Evolutionary conservation across 2,113 vertebrate genomes (phyloP).

Genomic region (Oreochromis spilurus): DNA sequence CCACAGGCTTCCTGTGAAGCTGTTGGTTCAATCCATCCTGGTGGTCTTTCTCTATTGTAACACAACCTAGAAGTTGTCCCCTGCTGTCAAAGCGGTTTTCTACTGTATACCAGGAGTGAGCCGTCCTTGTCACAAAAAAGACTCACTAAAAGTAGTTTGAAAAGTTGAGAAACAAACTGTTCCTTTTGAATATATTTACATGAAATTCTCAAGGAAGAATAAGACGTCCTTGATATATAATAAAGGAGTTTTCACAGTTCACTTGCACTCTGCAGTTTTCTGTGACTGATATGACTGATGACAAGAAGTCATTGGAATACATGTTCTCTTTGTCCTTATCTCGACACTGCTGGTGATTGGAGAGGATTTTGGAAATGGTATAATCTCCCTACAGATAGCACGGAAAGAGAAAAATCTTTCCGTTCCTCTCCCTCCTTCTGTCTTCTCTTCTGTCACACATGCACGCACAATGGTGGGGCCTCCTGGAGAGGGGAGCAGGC

Average conservation of each 20-base stretch:
- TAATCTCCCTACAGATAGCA: conserved; percentile 1
- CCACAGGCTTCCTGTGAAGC: conserved; percentile 51
- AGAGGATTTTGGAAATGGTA: conserved; percentile 14
- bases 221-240: neutral
- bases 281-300: neutral
- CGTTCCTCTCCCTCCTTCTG: neutral
- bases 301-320: neutral
- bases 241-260: neutral
- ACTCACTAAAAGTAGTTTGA: neutral
- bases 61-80: conserved; percentile 27
- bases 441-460: conserved; percentile 23
- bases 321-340: conserved; percentile 24
- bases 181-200: neutral
- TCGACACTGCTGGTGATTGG: conserved; percentile 8
- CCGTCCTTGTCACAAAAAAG: conserved; percentile 21
- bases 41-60: conserved; percentile 56
- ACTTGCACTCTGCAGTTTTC: neutral
- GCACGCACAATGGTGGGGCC: conserved; percentile 52
- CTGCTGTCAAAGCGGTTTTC: conserved; percentile 27
- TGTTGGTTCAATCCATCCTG: conserved; percentile 47
- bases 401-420: neutral
- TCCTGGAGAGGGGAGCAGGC: conserved; percentile 52
- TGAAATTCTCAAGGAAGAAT: neutral
- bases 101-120: conserved; percentile 12
- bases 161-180: neutral